Conservation (phyloP, 2,113 vertebrate genomes). For the Malurus elegans region DNA sequence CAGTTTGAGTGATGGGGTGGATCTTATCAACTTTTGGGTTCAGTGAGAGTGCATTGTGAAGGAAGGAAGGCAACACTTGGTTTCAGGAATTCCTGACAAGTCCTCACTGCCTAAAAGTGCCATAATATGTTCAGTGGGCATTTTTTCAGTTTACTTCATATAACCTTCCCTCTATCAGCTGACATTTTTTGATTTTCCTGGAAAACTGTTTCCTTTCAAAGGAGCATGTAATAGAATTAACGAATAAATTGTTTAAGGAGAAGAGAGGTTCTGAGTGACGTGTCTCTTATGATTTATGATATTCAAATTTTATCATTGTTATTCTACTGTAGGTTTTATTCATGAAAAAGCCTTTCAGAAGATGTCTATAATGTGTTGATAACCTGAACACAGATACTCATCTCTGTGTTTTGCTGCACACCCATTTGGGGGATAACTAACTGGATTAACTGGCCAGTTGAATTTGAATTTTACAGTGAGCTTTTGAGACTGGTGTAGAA, state of each 20-base stretch:
- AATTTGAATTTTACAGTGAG: not conserved
- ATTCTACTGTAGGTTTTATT: not conserved
- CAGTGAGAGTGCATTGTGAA: not conserved
- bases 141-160: not conserved
- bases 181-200: not conserved
- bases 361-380: not conserved
- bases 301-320: not conserved
- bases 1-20: rapidly evolving
- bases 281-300: not conserved
- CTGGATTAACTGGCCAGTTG: not conserved
- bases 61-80: not conserved
- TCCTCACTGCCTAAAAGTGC: not conserved
- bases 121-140: not conserved
- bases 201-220: not conserved
- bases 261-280: not conserved
- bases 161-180: not conserved
- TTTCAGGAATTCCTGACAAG: not conserved
- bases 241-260: not conserved
- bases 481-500: not conserved
- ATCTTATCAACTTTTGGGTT: not conserved
- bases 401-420: not conserved
- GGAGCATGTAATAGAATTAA: not conserved
- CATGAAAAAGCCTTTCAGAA: not conserved
- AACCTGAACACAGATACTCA: not conserved
- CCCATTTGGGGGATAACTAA: not conserved